Conservation (phyloP, 2,888 invertebrate species). For the Caenorhabditis virilis region DNA sequence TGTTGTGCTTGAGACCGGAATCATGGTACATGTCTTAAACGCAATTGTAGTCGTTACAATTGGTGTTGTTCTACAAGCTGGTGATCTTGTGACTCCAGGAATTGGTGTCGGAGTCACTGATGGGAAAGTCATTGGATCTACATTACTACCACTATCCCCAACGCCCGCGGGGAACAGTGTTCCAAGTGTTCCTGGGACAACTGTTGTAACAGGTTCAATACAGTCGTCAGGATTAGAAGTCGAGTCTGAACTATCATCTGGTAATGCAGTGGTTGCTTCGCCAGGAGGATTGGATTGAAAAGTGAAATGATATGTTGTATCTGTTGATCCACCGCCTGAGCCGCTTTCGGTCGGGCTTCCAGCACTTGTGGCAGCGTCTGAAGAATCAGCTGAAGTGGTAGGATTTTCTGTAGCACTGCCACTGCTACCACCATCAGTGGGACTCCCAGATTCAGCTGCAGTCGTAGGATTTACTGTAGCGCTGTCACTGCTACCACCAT, state of each 20-base stretch:
- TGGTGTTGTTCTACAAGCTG: conserved; percentile 29
- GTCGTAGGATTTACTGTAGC: background rate
- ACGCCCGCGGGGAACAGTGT: conserved; percentile 24
- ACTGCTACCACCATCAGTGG: background rate
- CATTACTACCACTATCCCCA: conserved; percentile 9
- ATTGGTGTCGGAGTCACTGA: conserved; percentile 13
- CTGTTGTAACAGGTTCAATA: conserved; percentile 17
- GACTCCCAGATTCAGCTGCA: background rate
- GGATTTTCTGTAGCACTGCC: background rate
- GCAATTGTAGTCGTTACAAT: conserved; percentile 20
- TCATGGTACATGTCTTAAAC: conserved; percentile 31
- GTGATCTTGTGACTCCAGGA: conserved; percentile 23
- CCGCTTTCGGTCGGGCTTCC: background rate
- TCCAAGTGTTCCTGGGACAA: conserved; percentile 20
- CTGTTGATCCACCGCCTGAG: background rate
- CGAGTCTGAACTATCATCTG: conserved; percentile 2
- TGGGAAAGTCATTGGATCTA: conserved; percentile 27
- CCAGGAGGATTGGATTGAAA: conserved; percentile 20
- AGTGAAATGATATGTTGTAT: conserved; percentile 14
- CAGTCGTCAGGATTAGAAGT: conserved; percentile 25
- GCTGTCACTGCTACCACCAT: background rate
- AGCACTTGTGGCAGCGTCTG: background rate
- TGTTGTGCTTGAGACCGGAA: conserved; percentile 23
- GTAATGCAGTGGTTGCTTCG: conserved; percentile 5
- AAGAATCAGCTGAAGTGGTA: background rate